Evolutionary conservation across 2,113 vertebrate genomes (phyloP).

Genomic region (Ariopsis seemanni): DNA sequence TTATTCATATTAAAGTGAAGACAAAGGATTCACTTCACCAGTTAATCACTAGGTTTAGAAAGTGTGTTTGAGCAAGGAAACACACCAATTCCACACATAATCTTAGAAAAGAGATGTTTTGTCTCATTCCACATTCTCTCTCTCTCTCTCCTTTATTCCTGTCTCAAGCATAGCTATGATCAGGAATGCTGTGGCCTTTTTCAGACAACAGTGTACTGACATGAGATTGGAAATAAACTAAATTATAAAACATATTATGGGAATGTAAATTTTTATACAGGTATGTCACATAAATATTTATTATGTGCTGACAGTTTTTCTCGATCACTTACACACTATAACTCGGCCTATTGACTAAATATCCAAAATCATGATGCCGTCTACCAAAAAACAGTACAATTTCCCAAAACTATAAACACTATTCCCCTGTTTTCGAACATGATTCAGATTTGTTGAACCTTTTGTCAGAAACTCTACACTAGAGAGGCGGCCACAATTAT

Average conservation of each 20-base stretch:
- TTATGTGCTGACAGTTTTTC: neutral
- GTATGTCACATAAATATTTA: neutral
- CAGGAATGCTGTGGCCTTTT: neutral
- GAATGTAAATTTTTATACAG: neutral
- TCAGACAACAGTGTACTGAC: neutral
- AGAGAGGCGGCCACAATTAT: no score
- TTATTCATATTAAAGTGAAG: neutral
- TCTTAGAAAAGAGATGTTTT: neutral
- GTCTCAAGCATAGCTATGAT: neutral
- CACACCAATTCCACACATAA: neutral
- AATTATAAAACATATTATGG: neutral
- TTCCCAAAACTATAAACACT: no score
- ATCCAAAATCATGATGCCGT: no score
- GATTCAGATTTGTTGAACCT: no score
- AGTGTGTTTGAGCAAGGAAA: neutral
- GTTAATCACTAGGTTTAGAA: neutral
- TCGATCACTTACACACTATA: no score
- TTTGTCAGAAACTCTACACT: no score
- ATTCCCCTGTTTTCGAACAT: no score
- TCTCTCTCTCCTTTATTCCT: neutral
- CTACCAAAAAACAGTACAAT: no score
- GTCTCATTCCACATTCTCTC: neutral
- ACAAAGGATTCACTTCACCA: neutral
- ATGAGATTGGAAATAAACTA: neutral
- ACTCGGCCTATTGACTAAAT: no score